Evolutionary conservation across 2,888 invertebrate genomes (phyloP).

Genomic region (Mythimna albipuncta): DNA sequence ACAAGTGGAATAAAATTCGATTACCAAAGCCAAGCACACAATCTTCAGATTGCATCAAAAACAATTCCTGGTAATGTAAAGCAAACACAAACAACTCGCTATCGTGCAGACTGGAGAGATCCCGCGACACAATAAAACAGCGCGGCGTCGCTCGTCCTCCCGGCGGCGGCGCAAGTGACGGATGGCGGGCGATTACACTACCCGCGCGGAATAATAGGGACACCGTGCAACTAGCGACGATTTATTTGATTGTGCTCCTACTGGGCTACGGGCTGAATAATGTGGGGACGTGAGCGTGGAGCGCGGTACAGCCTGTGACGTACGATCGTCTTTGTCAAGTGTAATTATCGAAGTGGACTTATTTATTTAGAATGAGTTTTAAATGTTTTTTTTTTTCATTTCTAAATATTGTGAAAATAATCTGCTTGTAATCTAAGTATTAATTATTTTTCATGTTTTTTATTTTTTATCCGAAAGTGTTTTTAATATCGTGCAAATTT

Average conservation of each 20-base stretch:
- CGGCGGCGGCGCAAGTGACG: conserved; percentile 43
- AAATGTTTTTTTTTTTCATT: no score
- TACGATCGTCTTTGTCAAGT: background rate
- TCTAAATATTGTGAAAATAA: no score
- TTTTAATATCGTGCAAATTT: no score
- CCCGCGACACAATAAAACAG: conserved; percentile 39
- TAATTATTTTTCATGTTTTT: no score
- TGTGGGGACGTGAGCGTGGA: conserved; percentile 5
- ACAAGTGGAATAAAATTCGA: background rate
- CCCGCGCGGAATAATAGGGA: conserved; percentile 42
- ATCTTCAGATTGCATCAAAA: conserved; percentile 20
- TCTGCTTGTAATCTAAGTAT: no score
- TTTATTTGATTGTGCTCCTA: conserved; percentile 44
- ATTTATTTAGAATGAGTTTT: background rate
- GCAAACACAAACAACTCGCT: conserved; percentile 28
- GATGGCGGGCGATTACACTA: conserved; percentile 43
- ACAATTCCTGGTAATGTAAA: conserved; percentile 24
- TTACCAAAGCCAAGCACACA: conserved; percentile 3
- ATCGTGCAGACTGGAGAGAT: conserved; percentile 29
- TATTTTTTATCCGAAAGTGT: no score
- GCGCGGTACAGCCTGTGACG: conserved; percentile 10
- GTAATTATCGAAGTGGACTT: background rate
- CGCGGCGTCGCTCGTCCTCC: conserved; percentile 12
- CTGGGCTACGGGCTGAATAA: conserved; percentile 24
- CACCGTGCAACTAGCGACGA: conserved; percentile 35